Percentiles rank a stretch among this genome's conserved stretches.
Conservation (phyloP, 2,797 vertebrate genomes). For the Esox lucius region DNA sequence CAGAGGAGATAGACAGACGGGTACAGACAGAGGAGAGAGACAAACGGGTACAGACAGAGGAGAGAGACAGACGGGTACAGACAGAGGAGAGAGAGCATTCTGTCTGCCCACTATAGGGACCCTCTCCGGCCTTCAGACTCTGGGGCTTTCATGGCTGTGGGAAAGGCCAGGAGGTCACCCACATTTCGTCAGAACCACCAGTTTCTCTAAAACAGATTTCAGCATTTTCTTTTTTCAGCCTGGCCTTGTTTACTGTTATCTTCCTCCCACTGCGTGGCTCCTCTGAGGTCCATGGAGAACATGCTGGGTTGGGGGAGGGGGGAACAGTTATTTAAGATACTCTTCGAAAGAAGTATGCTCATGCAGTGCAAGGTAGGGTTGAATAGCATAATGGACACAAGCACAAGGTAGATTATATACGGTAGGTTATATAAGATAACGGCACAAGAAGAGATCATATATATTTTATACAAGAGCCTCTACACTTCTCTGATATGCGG, state of each 20-base stretch:
- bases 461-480: not conserved
- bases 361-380: too few species aligned
- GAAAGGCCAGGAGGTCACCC: constrained; percentile 59
- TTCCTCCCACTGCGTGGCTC: constrained; percentile 31
- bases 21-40: too few species aligned
- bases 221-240: constrained; percentile 20
- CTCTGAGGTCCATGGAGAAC: not conserved
- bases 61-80: not conserved
- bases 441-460: not conserved
- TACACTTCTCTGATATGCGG: not conserved
- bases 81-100: not conserved
- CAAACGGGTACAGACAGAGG: too few species aligned
- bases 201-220: constrained; percentile 40
- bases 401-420: not conserved
- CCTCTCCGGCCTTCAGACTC: constrained; percentile 29
- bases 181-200: constrained; percentile 54
- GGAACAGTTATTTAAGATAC: too few species aligned
- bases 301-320: too few species aligned
- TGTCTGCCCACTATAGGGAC: constrained; percentile 34
- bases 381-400: not conserved
- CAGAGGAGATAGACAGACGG: too few species aligned
- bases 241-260: constrained; percentile 46
- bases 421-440: too few species aligned
- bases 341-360: too few species aligned
- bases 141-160: constrained; percentile 55